Evolutionary conservation across 2,797 vertebrate genomes (phyloP), one percentile per base, ranked within the genome.

Genomic region (Girardinus metallicus): DNA sequence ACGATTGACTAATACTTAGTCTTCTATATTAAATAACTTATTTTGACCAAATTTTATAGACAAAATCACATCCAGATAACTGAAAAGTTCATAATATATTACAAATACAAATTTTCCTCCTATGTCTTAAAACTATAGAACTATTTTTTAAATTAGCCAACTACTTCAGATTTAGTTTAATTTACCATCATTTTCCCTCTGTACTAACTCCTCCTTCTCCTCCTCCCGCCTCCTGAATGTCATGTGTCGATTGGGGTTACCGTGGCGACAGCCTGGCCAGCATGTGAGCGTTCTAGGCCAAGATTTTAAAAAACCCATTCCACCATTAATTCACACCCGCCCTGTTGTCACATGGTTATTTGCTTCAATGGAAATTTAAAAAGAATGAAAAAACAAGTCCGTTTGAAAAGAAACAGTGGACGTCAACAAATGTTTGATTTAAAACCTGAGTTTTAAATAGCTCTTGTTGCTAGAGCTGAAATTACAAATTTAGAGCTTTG

Each of bases 211-310:
- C 1, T 36, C 62, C 34, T 64, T 16, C 29, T 5, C 60, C 3
- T 36, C 64, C 21, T 13, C 21, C 66, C 51, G 26, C 70, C 71
- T 44, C 44, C n/a, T 16, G 44, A 71, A 76, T n/a, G 31, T 75
- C 85, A 87, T 62, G 87, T 88, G 88, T 83, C 39, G 34, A 31
- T 2, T 26, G 23, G 18, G 15, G 66, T 70, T 26, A 15, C 43
- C 5, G 1, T 0, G 16, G 34, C 23, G 75, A 39, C 29, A 68
- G 44, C 6, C 70, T 15, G 23, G 23, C 43, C 60, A 81, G 29
- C 80, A 71, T 74, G 81, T 13, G 75, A 77, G 1, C n/a, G 78
- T 62, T 1, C n/a, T 41, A 51, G 34, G 0, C 31, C 39, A n/a
- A 7, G 26, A 36, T 46, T 31, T 39, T 29, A 72, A 72, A 62